phyloP scores from a whole-genome alignment of 2,113 vertebrate species.

The Paratilapia polleni region DNA sequence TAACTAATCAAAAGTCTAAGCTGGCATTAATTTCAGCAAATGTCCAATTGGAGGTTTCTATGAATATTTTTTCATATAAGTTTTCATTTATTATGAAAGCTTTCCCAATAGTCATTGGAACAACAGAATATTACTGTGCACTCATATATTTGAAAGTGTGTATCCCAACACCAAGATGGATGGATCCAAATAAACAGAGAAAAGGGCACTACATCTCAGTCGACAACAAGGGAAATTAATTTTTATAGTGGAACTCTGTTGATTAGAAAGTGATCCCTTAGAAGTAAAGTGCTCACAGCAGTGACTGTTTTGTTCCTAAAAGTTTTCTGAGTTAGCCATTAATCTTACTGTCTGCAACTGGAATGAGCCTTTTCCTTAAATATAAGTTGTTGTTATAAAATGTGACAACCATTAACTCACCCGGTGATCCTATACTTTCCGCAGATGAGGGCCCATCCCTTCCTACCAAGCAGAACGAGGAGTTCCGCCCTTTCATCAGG shows the following conservation, averaged over 20 bases:
- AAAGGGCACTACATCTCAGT: not conserved
- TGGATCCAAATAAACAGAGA: not conserved
- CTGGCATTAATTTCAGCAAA: too few species aligned
- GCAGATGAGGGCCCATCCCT: conserved; percentile 95
- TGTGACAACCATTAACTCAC: not conserved
- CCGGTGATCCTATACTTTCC: not conserved
- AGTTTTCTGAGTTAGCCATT: not conserved
- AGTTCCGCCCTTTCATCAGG: conserved; percentile 98
- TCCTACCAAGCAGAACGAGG: conserved; percentile 98
- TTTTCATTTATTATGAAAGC: not conserved
- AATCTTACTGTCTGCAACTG: not conserved
- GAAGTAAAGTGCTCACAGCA: not conserved
- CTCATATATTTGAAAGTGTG: not conserved
- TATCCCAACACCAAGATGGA: not conserved
- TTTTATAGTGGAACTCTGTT: not conserved
- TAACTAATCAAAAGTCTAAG: too few species aligned
- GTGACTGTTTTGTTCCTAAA: not conserved
- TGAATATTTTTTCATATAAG: not conserved
- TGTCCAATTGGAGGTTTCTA: not conserved
- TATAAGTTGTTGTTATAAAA: not conserved
- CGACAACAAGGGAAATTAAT: not conserved
- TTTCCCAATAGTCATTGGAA: not conserved
- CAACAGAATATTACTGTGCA: not conserved
- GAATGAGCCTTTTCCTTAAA: not conserved
- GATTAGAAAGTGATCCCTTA: not conserved